Evolutionary conservation across 2,888 invertebrate species (phyloP), one percentile per base, ranked within the genome.

Genomic region (Exocentrus adspersus): DNA sequence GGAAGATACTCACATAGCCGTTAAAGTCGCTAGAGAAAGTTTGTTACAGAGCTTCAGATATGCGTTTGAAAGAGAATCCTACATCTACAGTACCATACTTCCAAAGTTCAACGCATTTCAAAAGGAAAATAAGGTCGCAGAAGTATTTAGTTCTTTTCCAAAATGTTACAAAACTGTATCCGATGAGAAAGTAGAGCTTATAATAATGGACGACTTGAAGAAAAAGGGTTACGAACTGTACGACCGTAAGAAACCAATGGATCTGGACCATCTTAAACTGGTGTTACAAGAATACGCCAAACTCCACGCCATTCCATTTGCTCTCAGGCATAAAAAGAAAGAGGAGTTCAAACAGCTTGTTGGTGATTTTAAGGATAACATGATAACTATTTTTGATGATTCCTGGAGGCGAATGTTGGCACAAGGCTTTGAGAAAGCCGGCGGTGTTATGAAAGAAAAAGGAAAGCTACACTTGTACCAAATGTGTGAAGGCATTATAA

Each of bases 291-390:
- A 60, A n/a, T 69, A 72, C 45, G 75, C 72, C 6, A 71, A 67
- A 37, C 59, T 64, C 6, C 75, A 76, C 28, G 75, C 72, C 2
- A n/a, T 70, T 9, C 72, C 73, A 4, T 71, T 72, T 45, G 75
- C 68, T 1, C 46, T 74, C 32, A 58, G 57, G 28, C 60, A 70
- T 7, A 68, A 69, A 37, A 60, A 69, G 17, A 70, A 66, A 0
- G 50, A 41, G 0, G 14, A 21, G 19, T 52, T 52, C 41, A 14
- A 20, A 4, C 7, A 37, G 2, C 14, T 37, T 5, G 19, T 52
- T 1, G 9, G 9, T 10, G 16, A 50, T 17, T 21, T 28, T 17
- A 17, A 17, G 0, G 19, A 10, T 14, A 30, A 28, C 19, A 5
- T 50, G 2, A 17, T 19, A 20, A 17, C 3, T 20, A 7, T 7